Conservation (phyloP, 2,888 invertebrate species). For the Sericinus montela region DNA sequence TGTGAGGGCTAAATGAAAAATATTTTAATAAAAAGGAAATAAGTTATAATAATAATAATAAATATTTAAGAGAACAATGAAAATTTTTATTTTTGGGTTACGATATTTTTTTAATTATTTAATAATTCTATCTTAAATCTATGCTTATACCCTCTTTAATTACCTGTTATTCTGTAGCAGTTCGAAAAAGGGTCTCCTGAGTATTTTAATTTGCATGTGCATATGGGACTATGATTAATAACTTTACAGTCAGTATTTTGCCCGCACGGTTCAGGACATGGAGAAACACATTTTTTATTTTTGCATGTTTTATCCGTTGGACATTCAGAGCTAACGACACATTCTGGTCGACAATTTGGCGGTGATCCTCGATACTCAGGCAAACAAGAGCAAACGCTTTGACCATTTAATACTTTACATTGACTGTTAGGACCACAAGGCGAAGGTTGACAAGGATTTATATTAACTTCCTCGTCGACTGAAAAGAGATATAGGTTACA, state of each 20-base stretch:
- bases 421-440: slow-evolving; percentile 83
- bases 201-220: slow-evolving; percentile 80
- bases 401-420: slow-evolving; percentile 76
- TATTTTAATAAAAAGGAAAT: too few species aligned
- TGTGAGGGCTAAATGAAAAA: slow-evolving; percentile 42
- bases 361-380: slow-evolving; percentile 83
- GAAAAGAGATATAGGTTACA: too few species aligned
- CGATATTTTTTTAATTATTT: too few species aligned
- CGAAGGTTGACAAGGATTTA: slow-evolving; percentile 78
- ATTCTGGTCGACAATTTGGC: slow-evolving; percentile 86
- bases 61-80: too few species aligned
- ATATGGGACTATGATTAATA: slow-evolving; percentile 85
- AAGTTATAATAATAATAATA: too few species aligned
- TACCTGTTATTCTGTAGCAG: slow-evolving; percentile 77
- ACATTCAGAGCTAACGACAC: slow-evolving; percentile 85
- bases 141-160: too few species aligned
- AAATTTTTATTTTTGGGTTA: too few species aligned
- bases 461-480: slow-evolving; percentile 50
- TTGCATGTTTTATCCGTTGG: slow-evolving; percentile 81
- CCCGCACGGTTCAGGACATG: slow-evolving; percentile 86
- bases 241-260: slow-evolving; percentile 84
- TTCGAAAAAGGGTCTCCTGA: slow-evolving; percentile 83
- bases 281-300: slow-evolving; percentile 84
- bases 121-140: too few species aligned
- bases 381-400: slow-evolving; percentile 85